Evolutionary conservation across 2,797 vertebrate species (phyloP).

Genomic region (Galaxias olidus): DNA sequence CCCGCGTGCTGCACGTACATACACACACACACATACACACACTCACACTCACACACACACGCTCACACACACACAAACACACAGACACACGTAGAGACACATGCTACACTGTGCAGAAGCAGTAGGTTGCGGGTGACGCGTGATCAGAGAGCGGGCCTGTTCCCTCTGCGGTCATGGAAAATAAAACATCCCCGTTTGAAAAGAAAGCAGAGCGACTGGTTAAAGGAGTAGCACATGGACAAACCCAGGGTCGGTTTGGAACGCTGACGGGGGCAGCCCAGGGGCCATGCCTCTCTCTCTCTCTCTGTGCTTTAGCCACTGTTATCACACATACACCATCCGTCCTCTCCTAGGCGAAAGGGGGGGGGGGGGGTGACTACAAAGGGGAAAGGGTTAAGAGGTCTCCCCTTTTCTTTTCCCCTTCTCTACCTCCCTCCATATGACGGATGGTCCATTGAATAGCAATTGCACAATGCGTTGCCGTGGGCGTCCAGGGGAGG

Average conservation of each 20-base stretch:
- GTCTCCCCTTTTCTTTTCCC: conserved; percentile 48
- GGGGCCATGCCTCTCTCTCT: conserved; percentile 27
- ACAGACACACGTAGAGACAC: conserved; percentile 47
- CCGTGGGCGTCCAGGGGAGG: conserved; percentile 51
- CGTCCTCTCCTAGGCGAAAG: neutral
- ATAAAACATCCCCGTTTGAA: conserved; percentile 50
- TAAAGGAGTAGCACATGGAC: conserved; percentile 62
- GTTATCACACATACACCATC: conserved; percentile 33
- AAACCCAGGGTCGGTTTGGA: conserved; percentile 40
- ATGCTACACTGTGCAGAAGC: conserved; percentile 36
- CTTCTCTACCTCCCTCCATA: conserved; percentile 51
- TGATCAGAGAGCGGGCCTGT: conserved; percentile 61
- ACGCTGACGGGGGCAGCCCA: conserved; percentile 48
- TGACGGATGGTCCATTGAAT: conserved; percentile 66
- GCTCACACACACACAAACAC: conserved; percentile 29
- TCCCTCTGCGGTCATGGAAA: conserved; percentile 43
- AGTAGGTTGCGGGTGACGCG: conserved; percentile 60
- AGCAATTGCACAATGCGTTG: conserved; percentile 70
- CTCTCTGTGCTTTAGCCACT: conserved; percentile 13
- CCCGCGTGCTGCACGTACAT: conserved; percentile 35
- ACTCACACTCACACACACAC: conserved; percentile 31
- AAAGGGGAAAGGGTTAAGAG: conserved; percentile 66
- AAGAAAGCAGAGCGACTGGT: conserved; percentile 43
- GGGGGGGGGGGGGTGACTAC: conserved; percentile 11
- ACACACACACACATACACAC: conserved; percentile 40